These are phyloP conservation scores for Pogonomyrmex californicus DNA, from an alignment of 1,140 invertebrate genomes.

Conservation along the genomic window DNA sequence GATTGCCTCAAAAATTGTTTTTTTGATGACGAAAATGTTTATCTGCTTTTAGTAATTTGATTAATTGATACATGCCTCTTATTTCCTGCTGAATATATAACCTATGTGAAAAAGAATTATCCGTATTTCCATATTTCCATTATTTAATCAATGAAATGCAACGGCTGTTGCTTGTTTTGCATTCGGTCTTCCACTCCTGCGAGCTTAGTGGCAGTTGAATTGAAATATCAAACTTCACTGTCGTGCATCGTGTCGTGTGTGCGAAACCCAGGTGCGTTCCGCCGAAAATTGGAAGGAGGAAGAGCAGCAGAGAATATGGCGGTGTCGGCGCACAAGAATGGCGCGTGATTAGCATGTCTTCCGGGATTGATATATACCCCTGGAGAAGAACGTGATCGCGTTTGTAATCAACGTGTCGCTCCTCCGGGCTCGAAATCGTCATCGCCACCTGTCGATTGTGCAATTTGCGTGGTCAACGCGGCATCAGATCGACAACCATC, in stretches of 20 bases:
- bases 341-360: constrained; percentile 76
- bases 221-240: constrained; percentile 70
- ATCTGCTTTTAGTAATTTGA: neutral
- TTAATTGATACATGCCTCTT: neutral
- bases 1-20: neutral
- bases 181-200: neutral
- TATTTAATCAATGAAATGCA: neutral
- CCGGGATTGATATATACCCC: constrained; percentile 72
- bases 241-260: constrained; percentile 15
- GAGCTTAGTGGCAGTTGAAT: constrained; percentile 37
- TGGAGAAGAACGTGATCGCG: constrained; percentile 70
- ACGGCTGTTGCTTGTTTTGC: neutral
- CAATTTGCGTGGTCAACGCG: constrained; percentile 70
- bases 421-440: constrained; percentile 68
- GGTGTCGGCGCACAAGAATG: constrained; percentile 69
- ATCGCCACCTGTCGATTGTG: constrained; percentile 75
- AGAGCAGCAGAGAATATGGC: constrained; percentile 60
- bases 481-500: constrained; percentile 62
- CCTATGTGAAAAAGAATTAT: neutral
- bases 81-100: neutral
- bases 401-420: constrained; percentile 70
- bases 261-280: constrained; percentile 65
- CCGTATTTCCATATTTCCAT: neutral
- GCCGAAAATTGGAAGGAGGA: constrained; percentile 71
- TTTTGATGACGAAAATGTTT: neutral